Evolutionary conservation across 2,888 invertebrate species (phyloP).

Genomic region (Cephus pygmeus): DNA sequence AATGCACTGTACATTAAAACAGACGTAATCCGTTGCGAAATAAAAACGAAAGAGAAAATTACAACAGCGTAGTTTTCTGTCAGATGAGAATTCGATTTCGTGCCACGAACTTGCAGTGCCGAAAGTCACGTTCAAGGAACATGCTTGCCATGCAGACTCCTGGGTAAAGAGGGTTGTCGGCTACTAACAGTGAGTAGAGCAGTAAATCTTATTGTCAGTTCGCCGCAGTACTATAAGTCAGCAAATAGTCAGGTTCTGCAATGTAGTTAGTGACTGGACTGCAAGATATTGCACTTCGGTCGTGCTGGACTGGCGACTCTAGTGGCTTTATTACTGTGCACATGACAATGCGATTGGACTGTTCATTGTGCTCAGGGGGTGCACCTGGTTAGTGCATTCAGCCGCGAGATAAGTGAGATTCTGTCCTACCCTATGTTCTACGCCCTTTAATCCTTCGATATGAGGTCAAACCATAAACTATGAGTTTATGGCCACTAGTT

Average conservation of each 20-base stretch:
- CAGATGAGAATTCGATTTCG: neutral
- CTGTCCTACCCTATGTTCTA: too few relatives aligned
- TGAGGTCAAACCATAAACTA: too few relatives aligned
- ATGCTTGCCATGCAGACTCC: constrained; percentile 1
- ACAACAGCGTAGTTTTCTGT: too few relatives aligned
- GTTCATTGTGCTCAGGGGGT: neutral
- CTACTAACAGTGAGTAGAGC: constrained; percentile 4
- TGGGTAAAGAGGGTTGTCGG: neutral
- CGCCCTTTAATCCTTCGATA: too few relatives aligned
- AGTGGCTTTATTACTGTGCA: constrained; percentile 1
- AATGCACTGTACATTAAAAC: too few relatives aligned
- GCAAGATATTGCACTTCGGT: constrained; percentile 5
- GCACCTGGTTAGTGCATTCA: too few relatives aligned
- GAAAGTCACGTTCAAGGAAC: neutral
- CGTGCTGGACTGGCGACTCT: neutral
- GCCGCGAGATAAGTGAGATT: too few relatives aligned
- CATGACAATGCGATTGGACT: constrained; percentile 7
- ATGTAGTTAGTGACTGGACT: neutral
- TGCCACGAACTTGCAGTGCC: neutral
- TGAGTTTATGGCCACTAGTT: too few relatives aligned
- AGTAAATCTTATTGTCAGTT: neutral
- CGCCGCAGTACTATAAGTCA: constrained; percentile 16
- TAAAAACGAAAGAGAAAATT: too few relatives aligned
- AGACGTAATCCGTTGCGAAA: too few relatives aligned
- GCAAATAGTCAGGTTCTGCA: constrained; percentile 17